Conservation (phyloP, 2,113 vertebrate species). For the Dinomys branickii region DNA sequence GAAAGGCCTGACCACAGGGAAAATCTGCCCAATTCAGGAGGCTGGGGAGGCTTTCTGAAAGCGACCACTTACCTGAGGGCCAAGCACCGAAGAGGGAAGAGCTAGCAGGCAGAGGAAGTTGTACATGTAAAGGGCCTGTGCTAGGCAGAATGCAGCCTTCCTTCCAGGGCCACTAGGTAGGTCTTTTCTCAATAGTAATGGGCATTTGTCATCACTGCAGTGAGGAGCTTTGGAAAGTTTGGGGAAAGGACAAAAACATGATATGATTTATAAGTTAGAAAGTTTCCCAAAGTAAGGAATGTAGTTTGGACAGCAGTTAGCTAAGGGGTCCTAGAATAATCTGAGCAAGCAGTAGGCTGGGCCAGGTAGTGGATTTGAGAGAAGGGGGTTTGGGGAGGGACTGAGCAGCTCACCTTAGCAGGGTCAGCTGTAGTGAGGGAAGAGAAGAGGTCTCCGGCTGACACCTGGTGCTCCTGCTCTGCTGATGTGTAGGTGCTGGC, state of each 20-base stretch:
- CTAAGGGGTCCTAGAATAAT: neutral
- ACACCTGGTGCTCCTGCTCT: accelerated
- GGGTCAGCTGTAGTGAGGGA: neutral
- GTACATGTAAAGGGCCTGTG: neutral
- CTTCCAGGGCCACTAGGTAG: no score
- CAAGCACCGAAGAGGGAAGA: neutral
- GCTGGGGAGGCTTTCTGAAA: neutral
- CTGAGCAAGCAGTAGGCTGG: neutral
- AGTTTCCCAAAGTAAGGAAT: neutral
- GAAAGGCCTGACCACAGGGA: neutral
- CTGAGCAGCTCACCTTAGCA: neutral
- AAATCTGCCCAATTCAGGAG: neutral
- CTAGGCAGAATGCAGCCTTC: neutral
- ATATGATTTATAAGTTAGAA: neutral
- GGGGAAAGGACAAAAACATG: accelerated
- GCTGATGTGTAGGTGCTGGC: no score
- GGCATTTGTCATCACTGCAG: neutral
- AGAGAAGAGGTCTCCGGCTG: neutral
- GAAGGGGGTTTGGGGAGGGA: neutral
- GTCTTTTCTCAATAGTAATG: neutral
- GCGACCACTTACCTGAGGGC: neutral
- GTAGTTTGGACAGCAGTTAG: neutral
- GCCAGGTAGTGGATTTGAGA: neutral
- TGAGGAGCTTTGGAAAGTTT: neutral
- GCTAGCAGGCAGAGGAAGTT: neutral